A percentile compares a stretch with the other conserved stretches of the same genome.
These are phyloP conservation scores for Channa argus DNA, from an alignment of 2,113 vertebrate species.

Conservation along the genomic window DNA sequence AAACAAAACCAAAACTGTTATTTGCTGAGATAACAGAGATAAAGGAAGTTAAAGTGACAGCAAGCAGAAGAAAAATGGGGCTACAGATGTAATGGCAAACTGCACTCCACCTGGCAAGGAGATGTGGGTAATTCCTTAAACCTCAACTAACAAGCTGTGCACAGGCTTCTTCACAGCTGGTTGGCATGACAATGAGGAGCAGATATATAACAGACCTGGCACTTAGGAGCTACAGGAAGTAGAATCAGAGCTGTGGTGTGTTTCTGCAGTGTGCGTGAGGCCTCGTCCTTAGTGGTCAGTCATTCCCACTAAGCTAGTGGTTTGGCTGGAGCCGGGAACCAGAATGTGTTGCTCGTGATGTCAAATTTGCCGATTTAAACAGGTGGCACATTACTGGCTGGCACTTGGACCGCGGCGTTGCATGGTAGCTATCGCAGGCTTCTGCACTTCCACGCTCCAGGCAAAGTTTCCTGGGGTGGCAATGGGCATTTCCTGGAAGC, in stretches of 20 bases:
- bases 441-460: slow-evolving; percentile 32
- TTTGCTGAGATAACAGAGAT: slow-evolving; percentile 23
- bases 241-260: slow-evolving; percentile 4
- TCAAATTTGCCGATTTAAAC: slow-evolving; percentile 50
- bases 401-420: slow-evolving; percentile 47
- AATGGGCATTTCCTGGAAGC: slow-evolving; percentile 37
- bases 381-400: slow-evolving; percentile 59
- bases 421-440: slow-evolving; percentile 50
- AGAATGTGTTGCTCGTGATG: slow-evolving; percentile 8
- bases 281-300: slow-evolving; percentile 37
- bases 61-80: neutral
- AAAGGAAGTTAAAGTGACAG: slow-evolving; percentile 21
- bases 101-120: slow-evolving; percentile 33
- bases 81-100: slow-evolving; percentile 17
- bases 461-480: slow-evolving; percentile 34
- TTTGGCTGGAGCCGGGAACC: slow-evolving; percentile 30
- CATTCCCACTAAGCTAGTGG: slow-evolving; percentile 6
- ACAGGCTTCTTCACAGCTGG: neutral
- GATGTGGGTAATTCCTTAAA: slow-evolving; percentile 44
- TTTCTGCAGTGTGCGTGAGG: slow-evolving; percentile 11
- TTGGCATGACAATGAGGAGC: slow-evolving; percentile 9
- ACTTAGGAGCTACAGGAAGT: neutral
- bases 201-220: neutral
- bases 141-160: slow-evolving; percentile 28
- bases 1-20: slow-evolving; percentile 10